Base-by-base conservation (phyloP, 2,888 invertebrate species). In the Blera fallax region DNA sequence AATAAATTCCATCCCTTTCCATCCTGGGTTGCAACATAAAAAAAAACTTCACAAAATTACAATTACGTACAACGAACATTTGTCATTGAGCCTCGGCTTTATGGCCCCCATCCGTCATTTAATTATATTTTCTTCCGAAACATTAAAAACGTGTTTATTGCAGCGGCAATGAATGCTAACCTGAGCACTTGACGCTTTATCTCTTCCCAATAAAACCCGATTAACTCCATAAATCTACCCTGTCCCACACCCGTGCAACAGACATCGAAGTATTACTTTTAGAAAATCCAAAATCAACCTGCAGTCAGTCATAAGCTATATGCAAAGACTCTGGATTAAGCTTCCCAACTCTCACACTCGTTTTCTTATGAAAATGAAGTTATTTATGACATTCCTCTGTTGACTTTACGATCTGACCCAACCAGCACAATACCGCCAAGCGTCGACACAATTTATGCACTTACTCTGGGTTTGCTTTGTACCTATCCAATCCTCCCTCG, bases 351-450 rank as follows among this genome's bases (percentile, higher is more conserved):
- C 40, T 8, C 43, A 11, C n/a, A 8, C 21, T 29, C 24, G 37
- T 27, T 56, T 37, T 67, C 67, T 76, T 67, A 67, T 67, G 67
- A 77, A 76, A 58, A 69, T 77, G 40, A 77, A 69, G 58, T 77
- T 77, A 69, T 77, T 77, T 77, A 77, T 77, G 69, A 21, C 77
- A 76, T 69, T 67, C 60, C 60, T 60, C 18, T 24, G 50, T 43
- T 52, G 77, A 69, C 77, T 77, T 67, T 69, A 77, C 77, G 67
- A 77, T 67, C 52, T 77, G 58, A 77, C 60, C 77, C 67, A 37
- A 40, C 34, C 50, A 16, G 29, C 18, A 37, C 10, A 40, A 43
- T 32, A 50, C 40, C 14, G 37, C 37, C 29, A 50, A 11, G 56
- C 4, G 32, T 24, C 16, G 45, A 56, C 27, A 45, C 65, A 67